These are phyloP conservation scores for Halocynthia aurantium DNA, from an alignment of 23 tunicate genomes.

Conservation along the genomic window DNA sequence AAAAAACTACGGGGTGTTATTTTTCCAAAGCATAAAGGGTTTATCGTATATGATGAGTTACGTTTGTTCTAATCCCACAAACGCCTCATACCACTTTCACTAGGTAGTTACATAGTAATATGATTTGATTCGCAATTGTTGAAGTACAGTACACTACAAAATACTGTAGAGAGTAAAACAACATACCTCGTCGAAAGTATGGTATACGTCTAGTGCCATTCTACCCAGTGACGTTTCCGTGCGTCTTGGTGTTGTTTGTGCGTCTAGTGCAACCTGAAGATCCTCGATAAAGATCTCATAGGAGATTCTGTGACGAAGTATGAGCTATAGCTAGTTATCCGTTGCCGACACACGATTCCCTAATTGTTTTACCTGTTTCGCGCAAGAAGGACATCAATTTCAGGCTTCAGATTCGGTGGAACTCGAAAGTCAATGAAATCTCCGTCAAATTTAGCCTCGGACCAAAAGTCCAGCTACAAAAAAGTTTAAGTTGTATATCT, in stretches of 20 bases:
- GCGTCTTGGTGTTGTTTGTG: slow-evolving; percentile 26
- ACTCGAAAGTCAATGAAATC: slow-evolving; percentile 40
- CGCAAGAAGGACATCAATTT: slow-evolving; percentile 18
- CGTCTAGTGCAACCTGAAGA: slow-evolving; percentile 43
- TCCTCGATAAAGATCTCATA: slow-evolving; percentile 73
- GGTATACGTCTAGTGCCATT: slow-evolving; percentile 77
- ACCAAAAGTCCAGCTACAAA: slow-evolving; percentile 19
- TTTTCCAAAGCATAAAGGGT: neutral
- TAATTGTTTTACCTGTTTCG: slow-evolving; percentile 3
- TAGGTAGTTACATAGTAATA: too few relatives aligned
- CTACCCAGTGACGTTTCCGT: slow-evolving; percentile 35
- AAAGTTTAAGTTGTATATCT: neutral
- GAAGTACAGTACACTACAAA: too few relatives aligned
- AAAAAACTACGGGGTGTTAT: neutral
- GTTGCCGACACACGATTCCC: neutral
- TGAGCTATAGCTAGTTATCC: neutral
- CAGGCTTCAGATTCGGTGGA: neutral
- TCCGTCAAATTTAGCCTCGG: slow-evolving; percentile 7
- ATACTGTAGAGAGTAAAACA: too few relatives aligned
- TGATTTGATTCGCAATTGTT: too few relatives aligned
- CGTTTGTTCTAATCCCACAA: neutral
- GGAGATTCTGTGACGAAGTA: slow-evolving; percentile 22
- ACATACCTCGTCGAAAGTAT: slow-evolving; percentile 70
- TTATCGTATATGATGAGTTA: neutral
- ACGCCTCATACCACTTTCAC: too few relatives aligned